phyloP scores from a whole-genome alignment of 2,888 invertebrate species.

The Macrosoma leucophasiata region DNA sequence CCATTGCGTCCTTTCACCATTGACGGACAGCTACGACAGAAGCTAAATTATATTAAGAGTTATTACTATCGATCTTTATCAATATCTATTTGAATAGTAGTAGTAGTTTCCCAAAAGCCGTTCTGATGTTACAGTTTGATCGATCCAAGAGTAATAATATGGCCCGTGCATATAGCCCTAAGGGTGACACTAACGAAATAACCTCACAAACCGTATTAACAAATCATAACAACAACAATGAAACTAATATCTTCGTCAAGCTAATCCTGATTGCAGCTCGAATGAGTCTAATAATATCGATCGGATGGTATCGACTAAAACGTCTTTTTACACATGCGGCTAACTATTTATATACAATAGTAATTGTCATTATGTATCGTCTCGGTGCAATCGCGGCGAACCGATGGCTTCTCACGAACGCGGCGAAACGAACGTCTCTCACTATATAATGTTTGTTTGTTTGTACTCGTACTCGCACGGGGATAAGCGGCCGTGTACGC shows the following conservation, averaged over 20 bases:
- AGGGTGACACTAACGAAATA: constrained; percentile 57
- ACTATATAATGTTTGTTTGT: constrained; percentile 57
- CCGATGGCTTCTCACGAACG: constrained; percentile 74
- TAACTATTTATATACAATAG: constrained; percentile 72
- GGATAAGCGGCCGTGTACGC: constrained; percentile 71
- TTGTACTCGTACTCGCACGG: constrained; percentile 69
- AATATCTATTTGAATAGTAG: too few species aligned
- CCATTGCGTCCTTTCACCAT: too few species aligned
- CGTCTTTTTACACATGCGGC: constrained; percentile 67
- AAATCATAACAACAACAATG: constrained; percentile 64
- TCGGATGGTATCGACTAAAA: constrained; percentile 65
- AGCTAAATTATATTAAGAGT: too few species aligned
- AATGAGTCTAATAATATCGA: constrained; percentile 73
- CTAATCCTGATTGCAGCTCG: constrained; percentile 66
- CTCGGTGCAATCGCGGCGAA: constrained; percentile 69
- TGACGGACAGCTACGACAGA: too few species aligned
- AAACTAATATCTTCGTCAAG: constrained; percentile 61
- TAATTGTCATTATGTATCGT: constrained; percentile 59
- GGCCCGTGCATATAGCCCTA: constrained; percentile 48
- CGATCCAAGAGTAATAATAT: too few species aligned
- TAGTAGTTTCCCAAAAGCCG: too few species aligned
- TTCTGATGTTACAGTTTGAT: too few species aligned
- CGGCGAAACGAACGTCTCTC: constrained; percentile 63
- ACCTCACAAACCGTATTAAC: constrained; percentile 53
- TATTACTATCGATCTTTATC: too few species aligned